phyloP scores from a whole-genome alignment of 1,140 invertebrate species.

The Heliconius eleuchia region DNA sequence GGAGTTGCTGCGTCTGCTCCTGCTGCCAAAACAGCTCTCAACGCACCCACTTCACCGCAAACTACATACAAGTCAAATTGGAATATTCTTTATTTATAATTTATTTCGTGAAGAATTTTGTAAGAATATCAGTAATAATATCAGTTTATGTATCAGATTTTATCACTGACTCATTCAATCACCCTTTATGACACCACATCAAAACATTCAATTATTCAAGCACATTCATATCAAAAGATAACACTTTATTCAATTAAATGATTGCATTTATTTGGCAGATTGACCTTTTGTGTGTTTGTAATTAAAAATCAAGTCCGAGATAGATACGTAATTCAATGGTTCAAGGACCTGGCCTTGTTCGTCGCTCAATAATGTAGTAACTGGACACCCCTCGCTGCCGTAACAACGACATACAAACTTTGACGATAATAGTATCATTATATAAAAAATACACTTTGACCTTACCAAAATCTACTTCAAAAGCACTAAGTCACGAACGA shows the following conservation, averaged over 20 bases:
- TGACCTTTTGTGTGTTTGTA: conserved; percentile 46
- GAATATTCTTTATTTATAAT: neutral
- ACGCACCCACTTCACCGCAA: conserved; percentile 93
- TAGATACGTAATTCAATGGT: conserved; percentile 46
- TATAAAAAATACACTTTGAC: neutral
- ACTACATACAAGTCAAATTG: conserved; percentile 81
- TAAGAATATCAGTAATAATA: too few species aligned
- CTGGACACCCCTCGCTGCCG: conserved; percentile 47
- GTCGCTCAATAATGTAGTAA: conserved; percentile 63
- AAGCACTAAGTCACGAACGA: neutral
- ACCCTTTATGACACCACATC: neutral
- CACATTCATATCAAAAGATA: neutral
- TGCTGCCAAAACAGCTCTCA: conserved; percentile 91
- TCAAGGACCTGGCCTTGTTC: conserved; percentile 70
- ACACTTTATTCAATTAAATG: too few species aligned
- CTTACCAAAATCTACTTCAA: neutral
- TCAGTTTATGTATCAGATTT: too few species aligned
- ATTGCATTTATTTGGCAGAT: conserved; percentile 20
- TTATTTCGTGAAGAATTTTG: neutral
- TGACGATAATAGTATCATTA: conserved; percentile 7
- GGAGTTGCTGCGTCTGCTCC: conserved; percentile 92
- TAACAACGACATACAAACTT: conserved; percentile 42
- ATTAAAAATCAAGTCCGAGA: conserved; percentile 54
- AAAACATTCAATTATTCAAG: neutral
- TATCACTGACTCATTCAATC: neutral